These are phyloP conservation scores for Tarsius wallacei DNA, from an alignment of 2,797 vertebrate genomes.

Conservation along the genomic window DNA sequence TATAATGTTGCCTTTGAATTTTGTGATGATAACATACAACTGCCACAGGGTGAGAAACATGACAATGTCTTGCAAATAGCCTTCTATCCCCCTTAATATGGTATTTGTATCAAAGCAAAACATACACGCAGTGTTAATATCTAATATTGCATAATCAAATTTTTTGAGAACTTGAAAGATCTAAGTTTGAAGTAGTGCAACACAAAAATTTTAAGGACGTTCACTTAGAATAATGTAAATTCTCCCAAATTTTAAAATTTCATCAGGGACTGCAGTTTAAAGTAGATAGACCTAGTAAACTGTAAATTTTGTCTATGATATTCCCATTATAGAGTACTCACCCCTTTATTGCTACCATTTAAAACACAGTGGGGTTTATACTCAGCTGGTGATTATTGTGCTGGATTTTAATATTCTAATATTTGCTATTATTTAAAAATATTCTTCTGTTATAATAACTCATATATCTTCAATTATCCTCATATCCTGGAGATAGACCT, in stretches of 20 bases:
- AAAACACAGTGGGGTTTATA: background rate
- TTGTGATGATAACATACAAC: background rate
- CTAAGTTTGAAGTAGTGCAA: background rate
- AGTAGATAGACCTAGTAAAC: background rate
- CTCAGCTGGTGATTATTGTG: background rate
- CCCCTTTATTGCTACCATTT: background rate
- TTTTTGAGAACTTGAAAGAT: background rate
- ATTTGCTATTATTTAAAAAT: background rate
- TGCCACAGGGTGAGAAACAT: background rate
- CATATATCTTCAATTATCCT: background rate
- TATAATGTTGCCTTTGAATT: slow-evolving; percentile 13
- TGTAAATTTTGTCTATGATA: background rate
- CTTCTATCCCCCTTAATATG: background rate
- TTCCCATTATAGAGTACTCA: background rate
- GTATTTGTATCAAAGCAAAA: slow-evolving; percentile 11
- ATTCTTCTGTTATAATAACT: background rate
- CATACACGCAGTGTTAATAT: background rate
- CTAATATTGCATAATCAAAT: background rate
- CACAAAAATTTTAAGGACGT: background rate
- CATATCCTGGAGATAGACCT: background rate
- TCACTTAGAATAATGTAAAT: background rate
- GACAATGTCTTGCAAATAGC: background rate
- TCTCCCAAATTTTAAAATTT: slow-evolving; percentile 32
- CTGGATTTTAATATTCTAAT: background rate
- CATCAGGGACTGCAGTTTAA: background rate